Percentiles rank a stretch among this genome's conserved stretches.
Evolutionary conservation across 2,888 invertebrate species (phyloP).

Genomic region (Nomada lathburiana): DNA sequence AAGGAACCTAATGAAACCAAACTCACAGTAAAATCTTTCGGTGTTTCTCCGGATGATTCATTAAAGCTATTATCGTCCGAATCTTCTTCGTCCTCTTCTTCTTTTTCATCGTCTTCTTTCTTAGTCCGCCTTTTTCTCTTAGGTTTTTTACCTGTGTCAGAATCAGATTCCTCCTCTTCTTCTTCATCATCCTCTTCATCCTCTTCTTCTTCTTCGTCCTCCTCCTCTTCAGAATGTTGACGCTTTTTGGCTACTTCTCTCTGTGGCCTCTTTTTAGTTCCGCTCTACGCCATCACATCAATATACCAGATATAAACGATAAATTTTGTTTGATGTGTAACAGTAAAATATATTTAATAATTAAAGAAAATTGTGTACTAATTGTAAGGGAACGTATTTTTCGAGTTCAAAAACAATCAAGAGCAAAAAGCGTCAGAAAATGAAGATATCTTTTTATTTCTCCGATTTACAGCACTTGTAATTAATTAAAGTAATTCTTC

Average conservation of each 20-base stretch:
- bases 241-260: conserved; percentile 81
- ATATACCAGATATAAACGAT: not conserved
- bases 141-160: conserved; percentile 79
- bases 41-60: conserved; percentile 80
- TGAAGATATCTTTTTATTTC: too few relatives aligned
- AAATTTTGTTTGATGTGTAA: too few relatives aligned
- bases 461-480: too few relatives aligned
- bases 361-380: too few relatives aligned
- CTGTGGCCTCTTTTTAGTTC: conserved; percentile 80
- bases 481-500: too few relatives aligned
- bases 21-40: conserved; percentile 82
- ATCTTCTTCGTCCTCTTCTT: conserved; percentile 82
- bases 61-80: conserved; percentile 81
- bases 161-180: conserved; percentile 81
- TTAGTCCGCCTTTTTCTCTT: conserved; percentile 78
- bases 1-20: not conserved
- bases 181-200: conserved; percentile 81
- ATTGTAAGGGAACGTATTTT: too few relatives aligned
- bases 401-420: too few relatives aligned
- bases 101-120: conserved; percentile 81
- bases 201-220: conserved; percentile 81
- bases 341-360: too few relatives aligned
- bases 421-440: too few relatives aligned
- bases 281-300: conserved; percentile 67
- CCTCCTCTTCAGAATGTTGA: conserved; percentile 82